Evolutionary conservation across 2,113 vertebrate species (phyloP), one percentile per base, ranked within the genome.

Genomic region (Argyrosomus japonicus): DNA sequence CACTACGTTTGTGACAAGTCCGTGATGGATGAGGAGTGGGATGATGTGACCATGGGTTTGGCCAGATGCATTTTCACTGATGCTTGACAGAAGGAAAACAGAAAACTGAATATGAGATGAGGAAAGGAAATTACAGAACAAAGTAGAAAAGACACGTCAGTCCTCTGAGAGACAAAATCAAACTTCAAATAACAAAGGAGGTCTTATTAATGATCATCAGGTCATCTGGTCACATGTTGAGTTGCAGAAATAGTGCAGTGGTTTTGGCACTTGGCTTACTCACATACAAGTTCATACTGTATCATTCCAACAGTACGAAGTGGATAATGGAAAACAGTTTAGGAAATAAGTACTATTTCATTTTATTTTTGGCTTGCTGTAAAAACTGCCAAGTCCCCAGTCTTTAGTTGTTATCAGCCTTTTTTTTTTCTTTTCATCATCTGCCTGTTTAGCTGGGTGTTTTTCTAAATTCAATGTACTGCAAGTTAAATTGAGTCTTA

Each of bases 11-110:
- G 61, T 82, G 88, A 85, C 88, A 69, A 85, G 65, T 62, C 62
- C 9, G 18, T 91, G 89, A 93, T 91, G 80, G 75, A 93, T 93
- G 88, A 85, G 65, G 67, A 88, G 70, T 72, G 79, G 58, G 71
- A 79, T 77, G 74, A 85, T 84, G 75, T 72, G 79, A 79, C 23
- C 27, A 67, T 51, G 60, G 72, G 65, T 83, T 89, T 2, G 48
- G 74, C 75, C 81, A 75, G 32, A 81, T 64, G 68, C 27, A 6
- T 75, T 87, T 79, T 85, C 62, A 72, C 53, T 85, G 77, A 87
- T 75, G 62, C 76, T 81, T 56, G 27, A 75, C 69, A 73, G 48
- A 77, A 72, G 61, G 79, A 75, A 83, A 84, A 80, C 65, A 63
- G 15, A 78, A 65, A 21, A n/a, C 32, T 72, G 72, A 72, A 75